Percentiles rank a stretch among this genome's conserved stretches.
phyloP scores from a whole-genome alignment of 2,113 vertebrate genomes.

The Clarias gariepinus region DNA sequence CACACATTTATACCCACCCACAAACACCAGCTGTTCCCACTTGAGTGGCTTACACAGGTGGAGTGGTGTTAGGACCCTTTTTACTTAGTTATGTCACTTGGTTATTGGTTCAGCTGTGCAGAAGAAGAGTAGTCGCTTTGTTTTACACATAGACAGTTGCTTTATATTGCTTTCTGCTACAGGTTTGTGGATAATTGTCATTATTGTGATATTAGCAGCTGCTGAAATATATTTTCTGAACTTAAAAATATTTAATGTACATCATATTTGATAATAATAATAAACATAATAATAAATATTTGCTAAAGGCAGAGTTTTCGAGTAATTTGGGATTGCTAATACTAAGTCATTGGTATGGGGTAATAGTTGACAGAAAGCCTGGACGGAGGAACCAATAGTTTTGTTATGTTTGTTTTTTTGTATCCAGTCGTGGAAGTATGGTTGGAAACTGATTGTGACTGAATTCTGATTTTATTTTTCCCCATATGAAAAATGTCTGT shows the following conservation, averaged over 20 bases:
- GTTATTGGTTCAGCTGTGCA: slow-evolving; percentile 29
- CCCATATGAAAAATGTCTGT: neutral
- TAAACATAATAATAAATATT: no score
- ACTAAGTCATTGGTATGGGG: no score
- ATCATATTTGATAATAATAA: neutral
- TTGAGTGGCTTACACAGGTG: slow-evolving; percentile 73
- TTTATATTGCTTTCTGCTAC: slow-evolving; percentile 22
- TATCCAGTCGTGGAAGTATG: neutral
- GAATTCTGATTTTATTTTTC: neutral
- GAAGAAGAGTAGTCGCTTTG: slow-evolving; percentile 24
- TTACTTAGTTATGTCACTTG: slow-evolving; percentile 17
- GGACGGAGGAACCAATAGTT: neutral
- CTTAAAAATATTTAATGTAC: neutral
- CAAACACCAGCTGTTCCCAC: slow-evolving; percentile 65
- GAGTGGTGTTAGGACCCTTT: slow-evolving; percentile 40
- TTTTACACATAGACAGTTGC: slow-evolving; percentile 12
- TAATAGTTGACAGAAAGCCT: no score
- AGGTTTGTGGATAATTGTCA: neutral
- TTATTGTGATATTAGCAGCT: slow-evolving; percentile 5
- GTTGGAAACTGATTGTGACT: no score
- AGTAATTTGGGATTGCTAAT: neutral
- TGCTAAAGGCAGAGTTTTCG: neutral
- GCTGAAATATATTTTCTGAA: neutral
- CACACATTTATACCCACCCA: neutral
- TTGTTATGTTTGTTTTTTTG: neutral